Base-by-base conservation (phyloP, 2,113 vertebrate species). In the Jacana jacana region DNA sequence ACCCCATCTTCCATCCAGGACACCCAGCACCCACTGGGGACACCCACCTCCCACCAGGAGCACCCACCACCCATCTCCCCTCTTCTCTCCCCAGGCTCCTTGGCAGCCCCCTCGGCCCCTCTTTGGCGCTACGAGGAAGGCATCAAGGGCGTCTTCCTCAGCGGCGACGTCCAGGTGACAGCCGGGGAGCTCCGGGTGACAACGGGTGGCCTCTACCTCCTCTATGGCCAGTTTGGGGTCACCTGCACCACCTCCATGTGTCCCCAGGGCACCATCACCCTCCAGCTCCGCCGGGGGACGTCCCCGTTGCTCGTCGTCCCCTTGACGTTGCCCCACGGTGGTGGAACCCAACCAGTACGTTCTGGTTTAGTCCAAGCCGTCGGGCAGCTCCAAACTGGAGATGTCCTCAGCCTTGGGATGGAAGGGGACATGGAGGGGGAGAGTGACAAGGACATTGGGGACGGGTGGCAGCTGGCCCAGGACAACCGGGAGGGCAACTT, bases 291-390 rank as follows among this genome's bases (percentile, higher is more conserved):
- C 0, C 37, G 61, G 2, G 0, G 1, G 1, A 2, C 10, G 0
- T 23, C 48, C 0, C 4, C 55, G 0, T 2, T 89, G 23, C 75
- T 93, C 5, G 2, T 48, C 4, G 33, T 81, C 6, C 35, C 68
- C 0, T 17, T 93, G 61, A 14, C 1, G 2, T 1, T 89, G 14
- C 11, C 35, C 3, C 0, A 6, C 0, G 11, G 4, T 0, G 1
- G 2, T 0, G n/a, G 25, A 4, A 4, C 52, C 3, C 0, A 35
- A 4, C 55, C 7, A 1, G 28, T 11, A 0, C 37, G 30, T 6
- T 89, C 91, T 0, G 51, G 49, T 6, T 57, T 93, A 87, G 7
- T 27, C 4, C 91, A 93, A 12, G 87, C 86, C 1, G 3, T 93
- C 2, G 76, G 81, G 4, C 49, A 37, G 2, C 81, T 93, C 12